Evolutionary conservation across 1,140 invertebrate species (phyloP), one percentile per base, ranked within the genome.

Genomic region (Eueides isabella): DNA sequence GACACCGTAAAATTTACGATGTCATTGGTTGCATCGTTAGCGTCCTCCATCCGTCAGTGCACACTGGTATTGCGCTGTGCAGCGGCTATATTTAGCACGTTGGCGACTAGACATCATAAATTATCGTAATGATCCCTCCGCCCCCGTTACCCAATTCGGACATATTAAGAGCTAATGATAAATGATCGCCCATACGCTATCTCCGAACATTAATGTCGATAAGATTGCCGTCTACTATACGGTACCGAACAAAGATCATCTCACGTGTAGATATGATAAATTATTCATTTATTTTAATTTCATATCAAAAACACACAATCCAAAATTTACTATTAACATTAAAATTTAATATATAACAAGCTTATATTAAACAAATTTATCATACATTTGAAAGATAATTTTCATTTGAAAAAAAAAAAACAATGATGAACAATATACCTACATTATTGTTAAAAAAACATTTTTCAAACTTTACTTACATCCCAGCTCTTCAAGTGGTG

Each of bases 91-190:
- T 72, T 70, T 74, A 74, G 19, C 71, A 23, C 44, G 61, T 30
- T 70, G 66, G 67, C 75, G 72, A 72, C 78, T 80, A 74, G 76
- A 72, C 75, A 55, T 73, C 71, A 68, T 80, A 74, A 79, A 79
- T 79, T 71, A 61, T 71, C 67, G 48, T 65, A 72, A 76, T 38
- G 75, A 67, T 74, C 35, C 61, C 71, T 71, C 55, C 72, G 71
- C 30, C 75, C 71, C 48, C 64, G 31, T 74, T 66, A 71, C 75
- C 75, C 63, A 67, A 74, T 77, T 76, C 68, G 41, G 72, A 26
- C 48, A 71, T 67, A 75, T 76, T 73, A 48, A 67, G 44, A 29
- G 31, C 33, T 11, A 65, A 61, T 55, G 62, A 65, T 66, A 66
- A 61, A 66, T 35, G 29, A 66, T 61, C 30, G 67, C 26, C 29